These are phyloP conservation scores for Notothenia coriiceps DNA, from an alignment of 2,113 vertebrate species.

Conservation along the genomic window DNA sequence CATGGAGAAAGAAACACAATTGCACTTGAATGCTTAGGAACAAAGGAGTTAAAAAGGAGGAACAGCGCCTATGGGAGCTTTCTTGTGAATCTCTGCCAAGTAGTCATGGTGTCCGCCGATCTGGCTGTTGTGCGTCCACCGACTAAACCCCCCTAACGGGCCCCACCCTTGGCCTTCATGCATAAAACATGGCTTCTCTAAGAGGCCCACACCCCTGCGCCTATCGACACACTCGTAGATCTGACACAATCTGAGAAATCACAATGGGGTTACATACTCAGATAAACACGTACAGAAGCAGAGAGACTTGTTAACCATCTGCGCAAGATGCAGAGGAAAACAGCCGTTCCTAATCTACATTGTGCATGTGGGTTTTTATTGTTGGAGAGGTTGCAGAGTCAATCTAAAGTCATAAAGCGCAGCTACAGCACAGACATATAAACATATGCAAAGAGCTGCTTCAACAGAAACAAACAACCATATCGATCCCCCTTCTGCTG, in stretches of 20 bases:
- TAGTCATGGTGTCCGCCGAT: slow-evolving; percentile 69
- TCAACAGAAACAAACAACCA: slow-evolving; percentile 36
- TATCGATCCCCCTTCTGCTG: slow-evolving; percentile 33
- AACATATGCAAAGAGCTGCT: slow-evolving; percentile 51
- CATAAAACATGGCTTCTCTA: slow-evolving; percentile 76
- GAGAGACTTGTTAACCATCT: slow-evolving; percentile 20
- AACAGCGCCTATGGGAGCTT: slow-evolving; percentile 53
- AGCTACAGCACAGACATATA: slow-evolving; percentile 13
- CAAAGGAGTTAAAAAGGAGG: slow-evolving; percentile 53
- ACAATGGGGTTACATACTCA: slow-evolving; percentile 36
- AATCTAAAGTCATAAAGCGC: slow-evolving; percentile 13
- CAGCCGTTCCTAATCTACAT: slow-evolving; percentile 29
- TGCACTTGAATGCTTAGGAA: slow-evolving; percentile 53
- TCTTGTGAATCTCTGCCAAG: slow-evolving; percentile 75
- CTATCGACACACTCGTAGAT: slow-evolving; percentile 43
- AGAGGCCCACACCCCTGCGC: slow-evolving; percentile 65
- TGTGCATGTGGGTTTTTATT: slow-evolving; percentile 15
- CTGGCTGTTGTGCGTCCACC: slow-evolving; percentile 58
- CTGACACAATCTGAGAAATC: slow-evolving; percentile 55
- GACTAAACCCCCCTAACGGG: slow-evolving; percentile 59
- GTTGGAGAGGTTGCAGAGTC: slow-evolving; percentile 29
- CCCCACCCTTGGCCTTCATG: slow-evolving; percentile 78
- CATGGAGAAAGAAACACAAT: slow-evolving; percentile 27
- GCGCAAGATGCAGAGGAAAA: slow-evolving; percentile 31
- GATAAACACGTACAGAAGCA: slow-evolving; percentile 35